Evolutionary conservation across 1,140 invertebrate genomes (phyloP).

Genomic region (Coptotermes formosanus): DNA sequence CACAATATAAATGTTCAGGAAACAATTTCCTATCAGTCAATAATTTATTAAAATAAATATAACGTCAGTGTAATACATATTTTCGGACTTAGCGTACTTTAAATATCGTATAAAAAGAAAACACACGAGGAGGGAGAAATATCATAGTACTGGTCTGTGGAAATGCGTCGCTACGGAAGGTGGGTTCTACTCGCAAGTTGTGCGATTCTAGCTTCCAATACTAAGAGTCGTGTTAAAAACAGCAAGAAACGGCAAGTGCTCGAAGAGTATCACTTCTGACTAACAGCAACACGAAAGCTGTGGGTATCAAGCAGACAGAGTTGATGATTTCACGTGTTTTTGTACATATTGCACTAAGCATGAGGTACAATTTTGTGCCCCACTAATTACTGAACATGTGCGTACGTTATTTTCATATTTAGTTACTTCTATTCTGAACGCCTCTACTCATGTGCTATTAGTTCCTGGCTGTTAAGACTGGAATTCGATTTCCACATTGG

Average conservation of each 20-base stretch:
- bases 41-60: slow-evolving; percentile 20
- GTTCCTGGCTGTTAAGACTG: too few relatives aligned
- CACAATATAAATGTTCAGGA: not conserved
- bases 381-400: too few relatives aligned
- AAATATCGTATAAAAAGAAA: not conserved
- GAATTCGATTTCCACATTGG: too few relatives aligned
- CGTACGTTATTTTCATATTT: too few relatives aligned
- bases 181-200: not conserved
- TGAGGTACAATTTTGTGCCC: too few relatives aligned
- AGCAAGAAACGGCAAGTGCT: not conserved
- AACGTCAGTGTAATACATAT: slow-evolving; percentile 13
- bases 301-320: not conserved
- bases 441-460: too few relatives aligned
- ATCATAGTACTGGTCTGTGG: not conserved
- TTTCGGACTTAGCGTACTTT: not conserved
- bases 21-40: not conserved
- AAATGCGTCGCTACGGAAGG: not conserved
- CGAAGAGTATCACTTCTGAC: not conserved
- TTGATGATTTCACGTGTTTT: too few relatives aligned
- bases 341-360: too few relatives aligned
- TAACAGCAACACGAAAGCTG: not conserved
- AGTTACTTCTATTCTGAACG: too few relatives aligned
- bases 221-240: not conserved
- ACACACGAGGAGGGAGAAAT: not conserved
- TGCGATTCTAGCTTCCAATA: too few relatives aligned